Conservation (phyloP, 2,113 vertebrate species). For the Smithornis capensis region DNA sequence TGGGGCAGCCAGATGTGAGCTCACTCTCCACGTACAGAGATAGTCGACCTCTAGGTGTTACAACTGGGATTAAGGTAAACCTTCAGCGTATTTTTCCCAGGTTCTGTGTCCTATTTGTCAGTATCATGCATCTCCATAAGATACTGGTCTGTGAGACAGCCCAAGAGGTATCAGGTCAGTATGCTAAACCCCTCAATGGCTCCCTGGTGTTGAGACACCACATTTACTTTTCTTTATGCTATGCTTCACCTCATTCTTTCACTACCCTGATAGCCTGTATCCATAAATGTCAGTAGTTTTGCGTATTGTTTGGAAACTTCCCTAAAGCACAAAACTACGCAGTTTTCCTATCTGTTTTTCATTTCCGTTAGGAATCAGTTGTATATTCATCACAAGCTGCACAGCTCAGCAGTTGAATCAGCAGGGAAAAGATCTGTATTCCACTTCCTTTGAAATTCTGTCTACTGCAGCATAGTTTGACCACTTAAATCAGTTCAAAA, state of each 20-base stretch:
- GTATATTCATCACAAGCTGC: neutral
- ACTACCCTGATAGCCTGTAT: neutral
- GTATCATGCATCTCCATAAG: rapidly evolving
- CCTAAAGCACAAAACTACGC: neutral
- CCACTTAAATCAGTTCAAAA: neutral
- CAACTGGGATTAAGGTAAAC: neutral
- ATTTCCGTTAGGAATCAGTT: neutral
- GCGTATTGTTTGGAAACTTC: neutral
- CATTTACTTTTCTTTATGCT: too few relatives aligned
- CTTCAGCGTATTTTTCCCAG: neutral
- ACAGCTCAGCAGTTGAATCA: neutral
- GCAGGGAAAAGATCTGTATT: neutral
- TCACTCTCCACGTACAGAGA: too few relatives aligned
- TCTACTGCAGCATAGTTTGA: neutral
- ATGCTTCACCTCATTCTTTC: neutral
- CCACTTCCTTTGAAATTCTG: neutral
- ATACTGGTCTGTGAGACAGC: neutral
- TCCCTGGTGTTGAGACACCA: neutral
- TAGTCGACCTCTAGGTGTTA: too few relatives aligned
- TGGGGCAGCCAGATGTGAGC: neutral
- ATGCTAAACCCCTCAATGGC: neutral
- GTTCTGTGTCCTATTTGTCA: rapidly evolving
- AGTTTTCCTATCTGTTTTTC: neutral
- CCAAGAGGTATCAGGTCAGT: neutral
- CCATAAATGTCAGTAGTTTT: neutral